Base-by-base conservation (phyloP, 2,888 invertebrate genomes). In the Microplitis deprimator region DNA sequence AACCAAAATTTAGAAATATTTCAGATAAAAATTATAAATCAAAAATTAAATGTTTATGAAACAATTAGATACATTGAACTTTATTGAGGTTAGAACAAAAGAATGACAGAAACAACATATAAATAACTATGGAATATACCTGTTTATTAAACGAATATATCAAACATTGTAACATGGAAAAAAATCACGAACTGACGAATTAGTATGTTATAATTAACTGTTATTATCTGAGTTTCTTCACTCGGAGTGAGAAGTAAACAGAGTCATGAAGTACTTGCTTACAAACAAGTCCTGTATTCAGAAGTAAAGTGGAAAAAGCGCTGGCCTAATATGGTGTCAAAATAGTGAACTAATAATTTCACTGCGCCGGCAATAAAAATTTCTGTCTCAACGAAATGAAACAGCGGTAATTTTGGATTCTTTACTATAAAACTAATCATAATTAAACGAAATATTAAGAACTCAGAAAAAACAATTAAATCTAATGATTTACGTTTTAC, bases 1-100 rank as follows among this genome's bases (percentile, higher is more conserved):
- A 68, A 41, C 68, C 68, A 68, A 50, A 41, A 68, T 16, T 41
- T 16, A 68, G 40, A 16, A 38, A 68, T 68, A 68, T 10, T 68
- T 68, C 68, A 68, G 40, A 68, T 68, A 16, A 8, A 40, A 68
- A 68, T 68, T 68, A 41, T 41, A 16, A 41, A 68, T 41, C 1
- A 65, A 65, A 29, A 1, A 20, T 38, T 29, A 29, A 65, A 29
- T 65, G 10, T 65, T 65, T 65, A 65, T 20, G 20, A 62, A 62
- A 62, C 50, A 50, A 50, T 50, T 50, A 50, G 7, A 50, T 50
- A 10, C 62, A 62, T 62, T 62, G 7, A 20, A 62, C 62, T 62
- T 17, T 17, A 62, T 62, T 62, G 62, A 62, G 62, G 62, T 62
- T 62, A 62, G 62, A 8, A 62, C 62, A 20, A 62, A 62, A 62